Base-by-base conservation (phyloP, 2,888 invertebrate genomes). In the Agrochola circellaris region DNA sequence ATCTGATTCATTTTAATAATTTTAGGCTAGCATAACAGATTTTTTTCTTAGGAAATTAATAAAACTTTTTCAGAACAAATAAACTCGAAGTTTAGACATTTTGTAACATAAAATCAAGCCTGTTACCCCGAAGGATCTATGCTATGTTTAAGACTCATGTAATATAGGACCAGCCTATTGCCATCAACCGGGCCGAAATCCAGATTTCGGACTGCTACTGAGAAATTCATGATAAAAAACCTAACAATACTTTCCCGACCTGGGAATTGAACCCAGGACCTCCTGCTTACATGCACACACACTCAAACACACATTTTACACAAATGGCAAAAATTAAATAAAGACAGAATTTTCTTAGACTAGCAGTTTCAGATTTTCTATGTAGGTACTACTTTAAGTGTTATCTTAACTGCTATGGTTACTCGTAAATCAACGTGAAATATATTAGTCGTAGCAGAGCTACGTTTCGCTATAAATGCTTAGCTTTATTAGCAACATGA, bases 351-450 rank as follows among this genome's bases (percentile, higher is more conserved):
- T 38, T 61, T 66, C 58, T 48, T 1, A 64, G 15, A 45, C 11
- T n/a, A 9, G 1, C 20, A 5, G 17, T 60, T n/a, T 34, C 6
- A 38, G 15, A 54, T 45, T 65, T 38, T 20, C 26, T 5, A 45
- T 26, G 38, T 17, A 13, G 13, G 26, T 26, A 78, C 34, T 67
- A 42, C 15, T 38, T 67, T 42, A 66, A 58, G 42, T 67, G 66
- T 62, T 58, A 67, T 51, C 23, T 61, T 67, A 67, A 62, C 56
- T 58, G 20, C 65, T 23, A 48, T 15, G 56, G 56, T 71, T 23
- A 62, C 23, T 20, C 11, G 26, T 74, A 71, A 80, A 79, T 84
- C 84, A 71, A 79, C 48, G 30, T 84, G 70, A 79, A 74, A 73
- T 79, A 84, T 64, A 71, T 65, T 23, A 67, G 61, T 58, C 34